Base-by-base conservation (phyloP, 2,113 vertebrate species). In the Brachionichthys hirsutus region DNA sequence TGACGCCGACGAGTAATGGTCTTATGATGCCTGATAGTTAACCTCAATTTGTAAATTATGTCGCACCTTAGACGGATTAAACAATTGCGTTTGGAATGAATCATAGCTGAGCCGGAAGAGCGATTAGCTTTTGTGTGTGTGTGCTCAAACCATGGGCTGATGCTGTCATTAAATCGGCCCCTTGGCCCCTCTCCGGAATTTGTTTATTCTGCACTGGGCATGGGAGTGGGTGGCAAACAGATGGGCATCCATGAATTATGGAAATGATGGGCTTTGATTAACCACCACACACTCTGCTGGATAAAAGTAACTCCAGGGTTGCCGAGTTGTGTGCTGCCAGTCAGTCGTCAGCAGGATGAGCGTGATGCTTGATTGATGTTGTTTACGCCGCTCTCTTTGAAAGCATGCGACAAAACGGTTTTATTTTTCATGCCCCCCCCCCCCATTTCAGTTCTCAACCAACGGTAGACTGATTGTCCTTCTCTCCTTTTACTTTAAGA, bases 221-320 rank as follows among this genome's bases (percentile, higher is more conserved):
- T 75, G 72, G 73, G 84, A 81, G 85, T 82, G 82, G 82, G 87
- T 87, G 74, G 85, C 77, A 87, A 87, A 85, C 89, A 90, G 89
- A 90, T 90, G 89, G 89, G 85, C 85, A 80, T 85, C 84, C 87
- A 90, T 90, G 89, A 90, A 90, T 89, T 90, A 90, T 90, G 87
- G 89, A 89, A 86, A 89, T 90, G 44, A 81, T 59, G 72, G 83
- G 83, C 87, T 88, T 88, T 90, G 88, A 90, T 90, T 89, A 88
- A 88, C 80, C 86, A 85, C 77, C 78, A 70, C 80, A 81, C 84
- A 85, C 84, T 78, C 82, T 71, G 78, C 73, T 82, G 84, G 85
- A 87, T 87, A 83, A 85, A 87, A 89, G 85, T 83, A 86, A 81
- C 79, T 85, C 57, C 18, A 18, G 66, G 55, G 70, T 74, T 86